Base-by-base conservation (phyloP, 1,140 invertebrate species). In the Araneus ventricosus region DNA sequence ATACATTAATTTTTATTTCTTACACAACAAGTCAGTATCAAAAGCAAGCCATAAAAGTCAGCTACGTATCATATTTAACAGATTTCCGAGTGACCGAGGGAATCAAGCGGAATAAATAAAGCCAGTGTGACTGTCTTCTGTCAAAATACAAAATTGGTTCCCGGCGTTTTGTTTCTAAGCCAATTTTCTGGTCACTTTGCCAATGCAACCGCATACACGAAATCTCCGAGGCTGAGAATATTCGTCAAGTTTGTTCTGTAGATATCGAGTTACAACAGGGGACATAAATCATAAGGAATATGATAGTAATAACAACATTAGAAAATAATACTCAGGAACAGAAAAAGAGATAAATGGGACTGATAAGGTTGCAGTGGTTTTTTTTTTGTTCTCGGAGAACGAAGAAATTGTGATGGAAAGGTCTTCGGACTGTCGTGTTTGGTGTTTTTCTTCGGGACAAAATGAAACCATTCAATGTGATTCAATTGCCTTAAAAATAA, bases 211-310 rank as follows among this genome's bases (percentile, higher is more conserved):
- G 34, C 24, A 67, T n/a, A 70, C 61, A 37, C 20, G 27, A 79
- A 79, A 52, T 80, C 85, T 39, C 30, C 6, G 6, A 45, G 45
- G 17, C n/a, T 17, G 17, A 1, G 39, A 61, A 87, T 87, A 34
- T 87, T 87, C 34, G 57, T 87, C 67, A 57, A 52, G 39, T 80
- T 39, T 30, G 2, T 37, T 79, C 27, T 90, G 39, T 59, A 45
- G 87, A 88, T 90, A 57, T 90, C 70, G 3, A 79, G 67, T 90
- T 57, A 37, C 67, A 20, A 22, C 17, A 22, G 27, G 30, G 10
- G n/a, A 80, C n/a, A 80, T 90, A 90, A 90, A 90, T 90, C 88
- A 90, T 30, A 10, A 22, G 37, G 41, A 90, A 90, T 79, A 90
- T 79, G 88, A 90, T 79, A 90, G 67, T n/a, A 80, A 34, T 57